Evolutionary conservation across 2,888 invertebrate species (phyloP).

Genomic region (Blastobasis lacticolella): DNA sequence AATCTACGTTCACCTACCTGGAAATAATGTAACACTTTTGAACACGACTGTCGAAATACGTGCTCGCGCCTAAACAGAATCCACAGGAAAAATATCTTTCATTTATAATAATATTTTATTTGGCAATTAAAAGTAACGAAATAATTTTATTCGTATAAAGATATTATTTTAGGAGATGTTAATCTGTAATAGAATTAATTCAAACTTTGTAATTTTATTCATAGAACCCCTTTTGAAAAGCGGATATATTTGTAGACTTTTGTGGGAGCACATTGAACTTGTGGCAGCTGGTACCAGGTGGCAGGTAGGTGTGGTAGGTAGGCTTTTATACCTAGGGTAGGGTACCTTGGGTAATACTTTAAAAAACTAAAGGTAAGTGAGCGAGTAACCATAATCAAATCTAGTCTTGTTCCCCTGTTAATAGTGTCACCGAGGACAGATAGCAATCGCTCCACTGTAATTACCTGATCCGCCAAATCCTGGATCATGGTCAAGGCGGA

Average conservation of each 20-base stretch:
- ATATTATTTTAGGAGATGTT: constrained; percentile 44
- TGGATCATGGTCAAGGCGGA: too few relatives aligned
- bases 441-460: too few relatives aligned
- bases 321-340: too few relatives aligned
- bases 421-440: too few relatives aligned
- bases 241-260: not conserved
- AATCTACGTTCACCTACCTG: too few relatives aligned
- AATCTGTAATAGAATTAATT: constrained; percentile 4
- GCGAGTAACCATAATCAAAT: too few relatives aligned
- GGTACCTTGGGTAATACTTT: not conserved
- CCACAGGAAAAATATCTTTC: constrained; percentile 48
- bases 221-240: constrained; percentile 1
- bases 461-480: too few relatives aligned
- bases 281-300: too few relatives aligned
- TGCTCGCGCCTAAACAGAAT: constrained; percentile 54
- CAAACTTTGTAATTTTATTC: constrained; percentile 6
- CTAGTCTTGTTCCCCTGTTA: too few relatives aligned
- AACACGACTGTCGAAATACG: constrained; percentile 41
- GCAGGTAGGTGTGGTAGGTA: too few relatives aligned
- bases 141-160: constrained; percentile 65
- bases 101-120: constrained; percentile 62
- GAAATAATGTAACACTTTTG: constrained; percentile 23
- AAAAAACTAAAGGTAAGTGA: not conserved
- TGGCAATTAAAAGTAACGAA: constrained; percentile 58
- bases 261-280: not conserved